phyloP scores from a whole-genome alignment of 2,888 invertebrate genomes.

The Sclerodermus sp. region DNA sequence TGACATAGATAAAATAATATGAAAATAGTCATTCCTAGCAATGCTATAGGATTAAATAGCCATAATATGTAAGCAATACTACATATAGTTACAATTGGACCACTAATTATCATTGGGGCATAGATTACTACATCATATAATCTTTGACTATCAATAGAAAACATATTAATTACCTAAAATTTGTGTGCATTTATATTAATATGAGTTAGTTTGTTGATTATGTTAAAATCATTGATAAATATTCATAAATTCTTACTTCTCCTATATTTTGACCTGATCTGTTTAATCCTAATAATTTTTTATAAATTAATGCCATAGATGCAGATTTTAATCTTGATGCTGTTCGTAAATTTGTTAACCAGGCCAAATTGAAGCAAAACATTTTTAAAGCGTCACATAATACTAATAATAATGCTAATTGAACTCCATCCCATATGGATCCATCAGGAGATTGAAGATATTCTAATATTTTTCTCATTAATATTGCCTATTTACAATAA shows the following conservation, averaged over 20 bases:
- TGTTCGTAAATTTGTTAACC: conserved; percentile 60
- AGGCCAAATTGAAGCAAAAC: conserved; percentile 58
- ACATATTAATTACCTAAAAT: conserved; percentile 63
- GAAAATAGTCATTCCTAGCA: conserved; percentile 60
- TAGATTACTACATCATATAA: conserved; percentile 61
- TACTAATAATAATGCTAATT: conserved; percentile 57
- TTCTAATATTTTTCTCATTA: conserved; percentile 58
- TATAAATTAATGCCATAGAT: conserved; percentile 50
- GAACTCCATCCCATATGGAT: conserved; percentile 54
- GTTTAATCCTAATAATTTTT: conserved; percentile 51
- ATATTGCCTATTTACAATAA: conserved; percentile 50
- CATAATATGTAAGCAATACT: conserved; percentile 59
- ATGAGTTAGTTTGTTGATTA: not conserved
- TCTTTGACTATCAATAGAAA: conserved; percentile 62
- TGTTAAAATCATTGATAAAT: not conserved
- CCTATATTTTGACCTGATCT: conserved; percentile 59
- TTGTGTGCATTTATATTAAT: no score
- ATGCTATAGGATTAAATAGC: conserved; percentile 61
- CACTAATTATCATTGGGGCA: conserved; percentile 61
- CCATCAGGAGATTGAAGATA: conserved; percentile 54
- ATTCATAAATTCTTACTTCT: conserved; percentile 29
- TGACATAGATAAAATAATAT: conserved; percentile 61
- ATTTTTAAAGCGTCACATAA: conserved; percentile 58
- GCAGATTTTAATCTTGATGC: conserved; percentile 53
- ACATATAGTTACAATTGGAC: conserved; percentile 59